A percentile compares a stretch with the other conserved stretches of the same genome.
phyloP scores from a whole-genome alignment of 2,797 vertebrate genomes.

The Sciurus carolinensis region DNA sequence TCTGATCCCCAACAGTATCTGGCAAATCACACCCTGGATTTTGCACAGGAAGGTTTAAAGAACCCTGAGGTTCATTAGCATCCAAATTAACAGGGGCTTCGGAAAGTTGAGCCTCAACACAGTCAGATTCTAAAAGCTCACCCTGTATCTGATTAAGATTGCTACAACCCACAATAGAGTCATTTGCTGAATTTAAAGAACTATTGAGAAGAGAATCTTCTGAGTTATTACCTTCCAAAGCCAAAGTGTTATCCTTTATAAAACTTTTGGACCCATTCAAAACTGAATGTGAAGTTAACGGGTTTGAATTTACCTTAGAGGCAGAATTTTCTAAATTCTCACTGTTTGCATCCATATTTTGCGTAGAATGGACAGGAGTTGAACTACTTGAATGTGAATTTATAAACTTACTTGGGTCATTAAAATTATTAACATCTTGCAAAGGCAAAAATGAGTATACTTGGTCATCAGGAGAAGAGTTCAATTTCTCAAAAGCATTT shows the following conservation, averaged over 20 bases:
- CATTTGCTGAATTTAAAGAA: conserved; percentile 67
- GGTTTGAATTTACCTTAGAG: conserved; percentile 67
- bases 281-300: conserved; percentile 67
- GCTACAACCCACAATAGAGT: conserved; percentile 40
- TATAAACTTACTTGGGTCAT: conserved; percentile 75
- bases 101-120: conserved; percentile 46
- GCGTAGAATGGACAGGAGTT: conserved; percentile 84
- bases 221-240: conserved; percentile 11
- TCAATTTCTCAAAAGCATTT: conserved; percentile 90
- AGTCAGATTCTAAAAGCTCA: conserved; percentile 70
- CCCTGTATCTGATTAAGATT: conserved; percentile 75
- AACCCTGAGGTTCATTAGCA: conserved; percentile 62
- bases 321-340: conserved; percentile 79
- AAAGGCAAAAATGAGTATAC: conserved; percentile 66
- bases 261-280: conserved; percentile 74
- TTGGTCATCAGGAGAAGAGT: conserved; percentile 83
- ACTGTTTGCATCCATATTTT: conserved; percentile 76
- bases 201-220: conserved; percentile 49
- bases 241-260: conserved; percentile 51
- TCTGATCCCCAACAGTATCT: conserved; percentile 68
- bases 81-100: conserved; percentile 66
- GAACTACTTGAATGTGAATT: conserved; percentile 84
- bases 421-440: conserved; percentile 54
- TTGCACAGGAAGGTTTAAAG: conserved; percentile 69
- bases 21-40: conserved; percentile 70